Conservation (phyloP, 2,113 vertebrate genomes). For the Todiramphus chloris region DNA sequence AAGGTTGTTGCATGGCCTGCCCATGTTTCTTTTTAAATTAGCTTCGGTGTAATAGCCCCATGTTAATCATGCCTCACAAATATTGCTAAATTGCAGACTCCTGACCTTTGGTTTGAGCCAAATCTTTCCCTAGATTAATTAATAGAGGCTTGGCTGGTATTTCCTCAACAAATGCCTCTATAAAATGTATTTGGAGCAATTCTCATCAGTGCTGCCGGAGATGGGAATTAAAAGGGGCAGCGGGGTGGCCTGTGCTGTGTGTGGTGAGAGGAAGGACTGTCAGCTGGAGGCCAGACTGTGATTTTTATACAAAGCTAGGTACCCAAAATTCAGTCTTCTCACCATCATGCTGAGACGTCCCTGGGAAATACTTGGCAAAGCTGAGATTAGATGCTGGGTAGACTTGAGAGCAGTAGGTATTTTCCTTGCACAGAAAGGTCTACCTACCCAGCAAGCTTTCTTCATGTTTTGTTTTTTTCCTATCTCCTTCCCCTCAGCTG, state of each 20-base stretch:
- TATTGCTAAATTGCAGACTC: conserved; percentile 5
- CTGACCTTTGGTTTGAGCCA: conserved; percentile 43
- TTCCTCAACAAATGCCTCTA: neutral
- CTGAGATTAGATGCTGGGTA: neutral
- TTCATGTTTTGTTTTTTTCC: neutral
- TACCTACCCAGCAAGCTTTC: neutral
- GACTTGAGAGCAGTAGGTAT: neutral
- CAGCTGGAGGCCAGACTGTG: neutral
- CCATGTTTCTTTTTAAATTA: neutral
- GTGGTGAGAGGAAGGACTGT: neutral
- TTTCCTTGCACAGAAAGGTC: neutral
- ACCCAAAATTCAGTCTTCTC: neutral
- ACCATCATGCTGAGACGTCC: neutral
- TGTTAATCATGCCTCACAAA: conserved; percentile 1
- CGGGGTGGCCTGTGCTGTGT: rapidly evolving
- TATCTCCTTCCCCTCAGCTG: neutral
- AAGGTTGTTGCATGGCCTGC: neutral
- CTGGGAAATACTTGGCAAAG: neutral
- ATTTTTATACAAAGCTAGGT: neutral
- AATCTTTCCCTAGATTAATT: neutral
- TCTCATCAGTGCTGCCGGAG: neutral
- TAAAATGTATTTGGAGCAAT: neutral
- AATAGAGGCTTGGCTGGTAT: neutral
- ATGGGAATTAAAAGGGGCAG: neutral
- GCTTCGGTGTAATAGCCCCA: neutral